Base-by-base conservation (phyloP, 2,113 vertebrate genomes). In the Psophia crepitans region DNA sequence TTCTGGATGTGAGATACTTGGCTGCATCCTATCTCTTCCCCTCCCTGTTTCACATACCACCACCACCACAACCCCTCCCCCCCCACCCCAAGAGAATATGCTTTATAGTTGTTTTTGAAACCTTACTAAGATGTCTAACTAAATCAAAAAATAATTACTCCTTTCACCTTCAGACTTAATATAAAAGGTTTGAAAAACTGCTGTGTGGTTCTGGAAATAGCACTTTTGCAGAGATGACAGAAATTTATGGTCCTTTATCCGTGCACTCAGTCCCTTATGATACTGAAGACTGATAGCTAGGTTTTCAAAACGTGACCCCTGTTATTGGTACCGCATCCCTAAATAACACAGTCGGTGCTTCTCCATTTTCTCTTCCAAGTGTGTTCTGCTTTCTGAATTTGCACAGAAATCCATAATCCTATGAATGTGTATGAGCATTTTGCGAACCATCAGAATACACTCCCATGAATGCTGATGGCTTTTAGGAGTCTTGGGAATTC, bases 401-500 rank as follows among this genome's bases (percentile, higher is more conserved):
- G 68, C 71, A 43, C 54, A 88, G 63, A 83, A 90, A 87, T 87
- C 49, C 7, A 13, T 14, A 28, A 11, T 46, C 56, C 6, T 20
- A 6, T 63, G 39, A 80, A 95, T 32, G 54, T 81, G 39, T 63
- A 57, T 66, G 58, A 90, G 75, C 32, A 12, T 92, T 86, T 90
- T 85, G 5, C 92, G 90, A 95, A 17, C 35, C 10, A 11, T n/a
- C 49, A 80, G 70, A 87, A 86, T 24, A 30, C 2, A 4, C 54
- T 86, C 0, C 0, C 19, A 4, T 91, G 91, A 83, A 90, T 95
- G 12, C 63, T 85, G 74, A 91, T 85, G 20, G 10, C 53, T 85
- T 83, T 74, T 63, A 77, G 75, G 75, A 58, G 58, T 49, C 75
- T 41, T 65, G 82, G 92, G 93, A 94, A 90, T 95, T 88, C 78